Base-by-base conservation (phyloP, 2,797 vertebrate genomes). In the Lagodon rhomboides region DNA sequence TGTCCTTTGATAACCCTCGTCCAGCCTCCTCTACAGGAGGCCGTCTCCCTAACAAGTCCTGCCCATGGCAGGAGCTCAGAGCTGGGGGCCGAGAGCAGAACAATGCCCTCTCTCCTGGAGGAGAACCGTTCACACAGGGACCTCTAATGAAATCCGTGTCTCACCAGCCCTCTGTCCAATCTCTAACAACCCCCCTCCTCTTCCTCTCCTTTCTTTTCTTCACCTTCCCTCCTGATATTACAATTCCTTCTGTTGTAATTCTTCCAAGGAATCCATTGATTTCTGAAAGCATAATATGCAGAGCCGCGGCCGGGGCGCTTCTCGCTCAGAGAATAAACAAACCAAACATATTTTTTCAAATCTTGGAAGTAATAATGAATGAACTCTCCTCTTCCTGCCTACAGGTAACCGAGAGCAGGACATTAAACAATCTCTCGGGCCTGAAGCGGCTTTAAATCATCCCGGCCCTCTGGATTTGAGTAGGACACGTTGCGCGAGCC, bases 1-100 rank as follows among this genome's bases (percentile, higher is more conserved):
- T 95, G 93, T 96, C 91, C 90, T 93, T 93, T 93, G 91, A 95
- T 92, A 93, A 89, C 87, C 87, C 84, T 87, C 82, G 88, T 86
- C 88, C 91, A 75, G 91, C 89, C 88, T 88, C 79, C 91, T 93
- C 92, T 80, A 91, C 89, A 87, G 91, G 92, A 93, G 91, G 89
- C 88, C 86, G 88, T 88, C 87, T 88, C 90, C 73, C 83, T 85
- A 90, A 93, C 91, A 89, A 89, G 93, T 80, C 84, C 66, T 87
- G 79, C 88, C 90, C 90, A 84, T 80, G 85, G 91, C 84, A 89
- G 87, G 85, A 87, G 90, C 92, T 85, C 84, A 53, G 85, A 80
- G 89, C 74, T 70, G 70, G 88, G 87, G 79, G 77, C 80, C 92
- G 54, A 87, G 69, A 77, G 27, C 83, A 82, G 80, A 88, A 92